Evolutionary conservation across 1,140 invertebrate genomes (phyloP).

Genomic region (Brachionus plicatilis): DNA sequence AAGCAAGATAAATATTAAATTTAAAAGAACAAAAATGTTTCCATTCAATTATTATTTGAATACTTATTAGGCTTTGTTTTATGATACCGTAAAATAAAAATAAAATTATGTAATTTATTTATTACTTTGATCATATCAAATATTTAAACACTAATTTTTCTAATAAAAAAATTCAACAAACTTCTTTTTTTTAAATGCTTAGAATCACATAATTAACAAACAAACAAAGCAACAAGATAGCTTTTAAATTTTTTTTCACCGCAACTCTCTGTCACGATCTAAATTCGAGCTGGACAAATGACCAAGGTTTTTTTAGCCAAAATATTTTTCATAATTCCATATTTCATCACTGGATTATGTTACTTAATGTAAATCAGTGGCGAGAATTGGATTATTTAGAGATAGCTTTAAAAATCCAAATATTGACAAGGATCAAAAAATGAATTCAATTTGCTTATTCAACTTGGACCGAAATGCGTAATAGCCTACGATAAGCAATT

Average conservation of each 20-base stretch:
- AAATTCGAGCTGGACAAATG: background rate
- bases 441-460: background rate
- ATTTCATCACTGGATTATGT: background rate
- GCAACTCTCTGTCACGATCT: background rate
- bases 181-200: background rate
- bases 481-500: background rate
- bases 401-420: background rate
- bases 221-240: background rate
- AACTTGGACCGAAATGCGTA: background rate
- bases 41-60: background rate
- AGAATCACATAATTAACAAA: background rate
- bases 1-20: conserved; percentile 2
- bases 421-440: background rate
- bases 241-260: background rate
- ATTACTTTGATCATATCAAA: background rate
- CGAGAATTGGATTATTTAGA: background rate
- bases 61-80: conserved; percentile 1
- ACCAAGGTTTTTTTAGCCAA: background rate
- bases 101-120: background rate
- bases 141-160: background rate
- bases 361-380: background rate
- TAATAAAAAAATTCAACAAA: background rate
- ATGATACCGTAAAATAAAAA: background rate
- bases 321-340: background rate
- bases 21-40: background rate